phyloP scores from a whole-genome alignment of 2,113 vertebrate species.

The Onychostruthus taczanowskii region DNA sequence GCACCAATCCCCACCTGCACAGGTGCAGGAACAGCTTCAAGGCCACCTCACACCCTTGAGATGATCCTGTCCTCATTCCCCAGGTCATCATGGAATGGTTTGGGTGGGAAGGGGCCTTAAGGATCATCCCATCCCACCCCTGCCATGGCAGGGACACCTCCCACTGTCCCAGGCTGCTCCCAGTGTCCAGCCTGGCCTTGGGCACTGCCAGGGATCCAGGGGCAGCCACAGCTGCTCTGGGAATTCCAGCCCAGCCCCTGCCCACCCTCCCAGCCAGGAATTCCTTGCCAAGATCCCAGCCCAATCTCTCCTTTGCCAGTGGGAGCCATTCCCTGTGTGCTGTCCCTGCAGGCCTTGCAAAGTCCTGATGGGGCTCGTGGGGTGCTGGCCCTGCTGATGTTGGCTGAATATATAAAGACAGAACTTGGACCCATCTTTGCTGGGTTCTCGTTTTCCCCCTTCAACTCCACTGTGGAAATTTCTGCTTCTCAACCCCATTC shows the following conservation, averaged over 20 bases:
- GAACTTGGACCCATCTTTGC: background rate
- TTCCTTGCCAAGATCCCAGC: background rate
- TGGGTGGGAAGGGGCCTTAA: background rate
- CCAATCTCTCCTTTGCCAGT: background rate
- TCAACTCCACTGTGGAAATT: background rate
- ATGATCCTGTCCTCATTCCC: background rate
- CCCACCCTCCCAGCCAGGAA: rapidly evolving
- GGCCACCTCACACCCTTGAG: background rate
- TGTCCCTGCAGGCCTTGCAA: background rate
- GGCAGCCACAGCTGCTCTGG: background rate
- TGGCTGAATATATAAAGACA: background rate
- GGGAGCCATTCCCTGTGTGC: background rate
- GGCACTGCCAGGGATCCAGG: background rate
- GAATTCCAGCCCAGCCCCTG: background rate
- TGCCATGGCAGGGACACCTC: background rate
- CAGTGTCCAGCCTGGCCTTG: background rate
- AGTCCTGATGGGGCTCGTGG: rapidly evolving
- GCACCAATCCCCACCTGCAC: background rate
- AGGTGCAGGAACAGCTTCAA: background rate
- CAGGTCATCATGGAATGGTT: background rate
- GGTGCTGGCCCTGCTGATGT: background rate
- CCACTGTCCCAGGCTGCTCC: background rate
- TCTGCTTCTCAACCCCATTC: background rate
- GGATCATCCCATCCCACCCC: rapidly evolving
- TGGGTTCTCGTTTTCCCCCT: background rate